Conservation (phyloP, 37 sponge, comb jelly and placozoan genomes). For the Eunapius fragilis region DNA sequence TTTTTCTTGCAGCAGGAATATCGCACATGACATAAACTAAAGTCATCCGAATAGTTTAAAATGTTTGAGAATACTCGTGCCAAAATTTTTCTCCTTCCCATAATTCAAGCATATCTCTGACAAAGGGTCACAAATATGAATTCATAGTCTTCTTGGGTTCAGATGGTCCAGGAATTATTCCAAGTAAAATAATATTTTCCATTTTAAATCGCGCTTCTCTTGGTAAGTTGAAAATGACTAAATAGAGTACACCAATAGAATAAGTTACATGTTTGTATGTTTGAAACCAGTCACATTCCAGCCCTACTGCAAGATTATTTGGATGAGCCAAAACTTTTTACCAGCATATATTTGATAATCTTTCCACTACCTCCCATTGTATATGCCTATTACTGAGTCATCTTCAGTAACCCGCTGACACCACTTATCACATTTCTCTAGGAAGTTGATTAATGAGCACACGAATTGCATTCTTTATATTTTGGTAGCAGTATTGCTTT, state of each 20-base stretch:
- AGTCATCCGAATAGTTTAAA: not conserved
- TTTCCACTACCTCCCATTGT: conserved; percentile 31
- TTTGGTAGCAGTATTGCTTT: too few relatives aligned
- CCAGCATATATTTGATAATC: not conserved
- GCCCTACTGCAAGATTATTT: not conserved
- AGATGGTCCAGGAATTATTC: conserved; percentile 30
- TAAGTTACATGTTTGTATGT: conserved; percentile 9
- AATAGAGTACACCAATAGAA: conserved; percentile 9
- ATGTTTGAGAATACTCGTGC: not conserved
- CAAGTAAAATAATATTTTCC: conserved; percentile 24
- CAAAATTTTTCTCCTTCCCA: not conserved
- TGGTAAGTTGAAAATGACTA: conserved; percentile 13
- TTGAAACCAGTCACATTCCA: conserved; percentile 38
- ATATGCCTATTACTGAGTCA: conserved; percentile 7
- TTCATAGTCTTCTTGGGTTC: conserved; percentile 7
- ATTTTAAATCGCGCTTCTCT: not conserved
- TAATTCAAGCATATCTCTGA: not conserved
- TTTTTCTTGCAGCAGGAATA: conserved; percentile 8
- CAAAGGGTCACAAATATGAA: conserved; percentile 2
- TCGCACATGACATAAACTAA: not conserved
- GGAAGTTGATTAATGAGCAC: too few relatives aligned
- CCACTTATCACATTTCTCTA: too few relatives aligned
- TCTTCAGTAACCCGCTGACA: not conserved
- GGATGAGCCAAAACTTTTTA: not conserved
- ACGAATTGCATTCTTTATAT: too few relatives aligned